Base-by-base conservation (phyloP, 1,140 invertebrate species). In the Philaenus spumarius region DNA sequence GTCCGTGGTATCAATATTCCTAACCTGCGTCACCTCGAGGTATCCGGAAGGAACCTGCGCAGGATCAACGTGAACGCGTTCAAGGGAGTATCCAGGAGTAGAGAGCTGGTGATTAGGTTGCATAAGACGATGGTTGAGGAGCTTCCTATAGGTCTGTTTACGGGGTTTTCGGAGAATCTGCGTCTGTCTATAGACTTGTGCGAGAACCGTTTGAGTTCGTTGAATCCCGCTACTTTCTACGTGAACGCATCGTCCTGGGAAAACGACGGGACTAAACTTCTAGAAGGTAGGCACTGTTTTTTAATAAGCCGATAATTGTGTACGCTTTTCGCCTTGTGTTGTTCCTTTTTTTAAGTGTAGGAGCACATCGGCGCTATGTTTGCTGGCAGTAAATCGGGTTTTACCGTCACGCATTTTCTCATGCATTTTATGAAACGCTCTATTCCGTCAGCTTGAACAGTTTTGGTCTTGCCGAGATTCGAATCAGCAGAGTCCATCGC, bases 241-340 rank as follows among this genome's bases (percentile, higher is more conserved):
- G 85, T 87, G 2, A 93, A 93, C 71, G 81, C 81, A 55, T 83
- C 86, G 2, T 85, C 85, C 20, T 93, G 89, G 90, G 89, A 91
- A 71, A 82, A 83, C 61, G 84, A 89, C 39, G 89, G 89, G 23
- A 91, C 89, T 5, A 88, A 86, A 68, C 78, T 88, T 69, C 80
- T 90, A 42, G 82, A 85, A 73, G 86, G 87, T 87, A 73, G 76
- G 71, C n/a, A 43, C n/a, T 7, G 7, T 9, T 37, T 7, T 37
- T 52, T 46, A 15, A 30, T 47, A 23, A n/a, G n/a, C n/a, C n/a
- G n/a, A n/a, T n/a, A n/a, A n/a, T n/a, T n/a, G n/a, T n/a, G n/a
- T n/a, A n/a, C n/a, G n/a, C n/a, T n/a, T n/a, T n/a, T n/a, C n/a
- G n/a, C n/a, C n/a, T n/a, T n/a, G n/a, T n/a, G n/a, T n/a, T n/a